Evolutionary conservation across 2,888 invertebrate species (phyloP), one percentile per base, ranked within the genome.

Genomic region (Tribolium freemani): DNA sequence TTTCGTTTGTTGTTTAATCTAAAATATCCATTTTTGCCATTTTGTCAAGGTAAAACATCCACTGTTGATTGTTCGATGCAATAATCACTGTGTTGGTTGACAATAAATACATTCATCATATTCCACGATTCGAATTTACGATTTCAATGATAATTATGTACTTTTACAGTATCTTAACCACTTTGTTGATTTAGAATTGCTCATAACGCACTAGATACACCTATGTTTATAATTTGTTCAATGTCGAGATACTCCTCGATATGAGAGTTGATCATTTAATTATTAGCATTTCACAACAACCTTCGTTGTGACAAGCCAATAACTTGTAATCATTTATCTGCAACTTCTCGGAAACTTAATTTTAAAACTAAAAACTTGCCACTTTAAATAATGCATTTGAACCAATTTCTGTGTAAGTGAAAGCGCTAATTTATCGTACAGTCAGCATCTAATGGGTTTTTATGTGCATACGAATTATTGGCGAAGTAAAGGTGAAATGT

Each of bases 381-480:
- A 60, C 46, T 60, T 60, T 26, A 58, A 63, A 63, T 66, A 54
- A 66, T 66, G 54, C 16, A 66, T 66, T 30, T 54, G 66, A 30
- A 54, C 66, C 46, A 66, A 66, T 66, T 64, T 66, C 54, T 66
- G 54, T 61, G 16, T 30, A 66, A 66, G 66, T 66, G 66, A 66
- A 66, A 66, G 66, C 66, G 66, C 11, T 54, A 66, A 63, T 63
- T 63, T 63, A 63, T 50, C 13, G 63, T 51, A 8, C 54, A 13
- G 20, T 46, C 66, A 38, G 11, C 54, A 66, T 54, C 45, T 46
- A 66, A 45, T 66, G 46, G 21, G 46, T 50, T 63, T 63, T 60
- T 60, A 60, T 60, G 48, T 26, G 60, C 54, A 51, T 63, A 63
- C 50, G 50, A 30, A 63, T 63, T 30, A 31, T 63, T 30, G 60